phyloP scores from a whole-genome alignment of 2,888 invertebrate species.

The Ophion ellenae region DNA sequence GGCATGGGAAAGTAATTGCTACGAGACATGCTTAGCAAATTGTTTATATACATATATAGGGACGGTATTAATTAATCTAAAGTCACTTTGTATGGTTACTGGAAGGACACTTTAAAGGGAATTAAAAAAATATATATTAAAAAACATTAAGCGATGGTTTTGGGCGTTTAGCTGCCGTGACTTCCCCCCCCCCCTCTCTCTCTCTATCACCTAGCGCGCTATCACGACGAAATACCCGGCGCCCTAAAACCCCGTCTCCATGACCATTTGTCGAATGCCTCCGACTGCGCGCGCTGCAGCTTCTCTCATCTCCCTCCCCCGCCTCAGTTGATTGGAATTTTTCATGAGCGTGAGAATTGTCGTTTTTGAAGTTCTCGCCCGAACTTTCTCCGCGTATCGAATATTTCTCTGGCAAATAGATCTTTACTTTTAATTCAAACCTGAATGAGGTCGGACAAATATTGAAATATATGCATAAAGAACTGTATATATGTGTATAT shows the following conservation, averaged over 20 bases:
- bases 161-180: constrained; percentile 14
- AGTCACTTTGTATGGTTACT: constrained; percentile 53
- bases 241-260: not conserved
- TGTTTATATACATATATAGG: too few species aligned
- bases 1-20: not conserved
- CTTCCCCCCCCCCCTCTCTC: not conserved
- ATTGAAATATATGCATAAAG: not conserved
- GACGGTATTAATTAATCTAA: too few species aligned
- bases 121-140: constrained; percentile 4
- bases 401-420: not conserved
- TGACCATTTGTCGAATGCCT: not conserved
- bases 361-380: not conserved
- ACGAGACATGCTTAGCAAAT: too few species aligned
- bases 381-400: not conserved
- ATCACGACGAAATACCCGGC: not conserved
- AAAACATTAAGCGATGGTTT: not conserved
- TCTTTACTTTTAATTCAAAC: not conserved
- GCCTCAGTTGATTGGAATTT: not conserved
- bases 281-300: not conserved
- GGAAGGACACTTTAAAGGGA: constrained; percentile 3
- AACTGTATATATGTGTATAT: not conserved
- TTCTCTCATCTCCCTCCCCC: too few species aligned
- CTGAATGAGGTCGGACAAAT: not conserved
- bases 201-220: not conserved
- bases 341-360: not conserved